These are phyloP conservation scores for Heliconius erato DNA, from an alignment of 2,888 invertebrate species.

Conservation along the genomic window DNA sequence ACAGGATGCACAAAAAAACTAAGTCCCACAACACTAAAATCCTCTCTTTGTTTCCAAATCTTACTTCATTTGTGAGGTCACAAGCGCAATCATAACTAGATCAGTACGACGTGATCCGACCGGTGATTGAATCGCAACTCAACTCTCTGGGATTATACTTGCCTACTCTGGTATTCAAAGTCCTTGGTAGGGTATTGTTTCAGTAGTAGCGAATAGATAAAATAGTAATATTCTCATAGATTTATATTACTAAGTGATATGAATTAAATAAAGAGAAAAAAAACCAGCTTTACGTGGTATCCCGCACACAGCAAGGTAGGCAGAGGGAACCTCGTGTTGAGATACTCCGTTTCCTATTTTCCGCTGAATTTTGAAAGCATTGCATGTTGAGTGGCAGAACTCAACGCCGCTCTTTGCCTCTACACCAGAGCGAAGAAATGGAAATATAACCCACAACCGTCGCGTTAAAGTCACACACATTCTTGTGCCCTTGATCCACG, in stretches of 20 bases:
- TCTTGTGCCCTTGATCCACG: too few species aligned
- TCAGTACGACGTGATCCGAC: constrained; percentile 31
- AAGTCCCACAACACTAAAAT: background rate
- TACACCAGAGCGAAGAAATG: too few species aligned
- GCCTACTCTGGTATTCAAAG: constrained; percentile 43
- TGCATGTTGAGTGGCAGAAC: too few species aligned
- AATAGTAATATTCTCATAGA: background rate
- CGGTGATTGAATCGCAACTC: constrained; percentile 44
- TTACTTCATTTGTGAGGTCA: background rate
- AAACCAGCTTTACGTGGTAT: too few species aligned
- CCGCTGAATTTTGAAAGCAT: too few species aligned
- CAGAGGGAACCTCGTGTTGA: too few species aligned
- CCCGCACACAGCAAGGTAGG: too few species aligned
- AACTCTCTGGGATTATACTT: constrained; percentile 43
- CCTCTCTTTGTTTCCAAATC: background rate
- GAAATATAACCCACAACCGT: too few species aligned
- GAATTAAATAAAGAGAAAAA: too few species aligned
- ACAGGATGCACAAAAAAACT: background rate
- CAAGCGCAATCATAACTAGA: constrained; percentile 34
- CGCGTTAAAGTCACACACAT: too few species aligned
- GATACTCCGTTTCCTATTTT: too few species aligned
- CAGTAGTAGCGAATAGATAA: background rate
- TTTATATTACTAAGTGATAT: background rate
- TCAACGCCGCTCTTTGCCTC: too few species aligned
- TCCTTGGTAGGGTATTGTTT: constrained; percentile 10